Percentiles rank a stretch among this genome's conserved stretches.
phyloP scores from a whole-genome alignment of 2,888 invertebrate species.

The Mantis religiosa region DNA sequence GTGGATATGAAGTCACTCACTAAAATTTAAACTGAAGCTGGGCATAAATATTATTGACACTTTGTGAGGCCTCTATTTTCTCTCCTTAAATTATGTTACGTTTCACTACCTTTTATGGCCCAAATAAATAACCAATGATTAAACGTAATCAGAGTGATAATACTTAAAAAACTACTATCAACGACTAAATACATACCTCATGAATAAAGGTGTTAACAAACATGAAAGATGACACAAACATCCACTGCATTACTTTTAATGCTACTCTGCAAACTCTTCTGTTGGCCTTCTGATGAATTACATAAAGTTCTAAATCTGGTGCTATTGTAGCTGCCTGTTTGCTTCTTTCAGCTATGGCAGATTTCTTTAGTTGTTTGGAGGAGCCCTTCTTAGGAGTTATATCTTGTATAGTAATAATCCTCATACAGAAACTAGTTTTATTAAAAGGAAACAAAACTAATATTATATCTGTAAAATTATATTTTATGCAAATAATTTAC shows the following conservation, averaged over 20 bases:
- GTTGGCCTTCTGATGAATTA: slow-evolving; percentile 23
- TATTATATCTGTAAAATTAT: too few relatives aligned
- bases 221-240: slow-evolving; percentile 23
- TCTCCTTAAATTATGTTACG: too few relatives aligned
- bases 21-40: too few relatives aligned
- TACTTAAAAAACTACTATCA: too few relatives aligned
- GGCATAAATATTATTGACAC: too few relatives aligned
- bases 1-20: too few relatives aligned
- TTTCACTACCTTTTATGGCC: too few relatives aligned
- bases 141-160: too few relatives aligned
- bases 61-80: too few relatives aligned
- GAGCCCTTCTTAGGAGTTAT: not conserved
- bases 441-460: too few relatives aligned
- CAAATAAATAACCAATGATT: too few relatives aligned
- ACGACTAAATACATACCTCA: slow-evolving; percentile 17
- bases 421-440: not conserved
- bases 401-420: not conserved
- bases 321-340: not conserved
- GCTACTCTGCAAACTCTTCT: slow-evolving; percentile 26
- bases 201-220: slow-evolving; percentile 25
- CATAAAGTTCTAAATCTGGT: not conserved
- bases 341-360: not conserved
- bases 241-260: slow-evolving; percentile 23
- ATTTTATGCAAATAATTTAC: too few relatives aligned
- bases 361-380: not conserved